Evolutionary conservation across 2,888 invertebrate species (phyloP).

Genomic region (Chymomyza procnemis): DNA sequence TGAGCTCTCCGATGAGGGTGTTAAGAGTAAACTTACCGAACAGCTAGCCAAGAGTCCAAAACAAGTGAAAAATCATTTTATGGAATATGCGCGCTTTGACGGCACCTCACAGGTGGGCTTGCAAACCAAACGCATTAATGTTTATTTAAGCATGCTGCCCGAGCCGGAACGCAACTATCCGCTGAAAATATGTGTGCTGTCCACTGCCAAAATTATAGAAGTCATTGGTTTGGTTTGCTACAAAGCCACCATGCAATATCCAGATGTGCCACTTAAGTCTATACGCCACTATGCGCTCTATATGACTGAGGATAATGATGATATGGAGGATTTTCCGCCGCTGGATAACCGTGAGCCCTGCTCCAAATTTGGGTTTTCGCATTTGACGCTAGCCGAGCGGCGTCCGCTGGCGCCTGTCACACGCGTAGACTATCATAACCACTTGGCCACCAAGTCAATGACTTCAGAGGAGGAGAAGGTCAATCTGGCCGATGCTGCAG

Average conservation of each 20-base stretch:
- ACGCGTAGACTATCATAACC: constrained; percentile 71
- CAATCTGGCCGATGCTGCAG: constrained; percentile 70
- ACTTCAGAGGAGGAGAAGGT: constrained; percentile 79
- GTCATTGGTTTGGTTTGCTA: constrained; percentile 95
- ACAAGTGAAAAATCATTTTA: constrained; percentile 90
- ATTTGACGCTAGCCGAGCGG: constrained; percentile 91
- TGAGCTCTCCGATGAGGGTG: constrained; percentile 48
- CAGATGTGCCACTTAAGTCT: constrained; percentile 82
- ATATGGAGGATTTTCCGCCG: constrained; percentile 92
- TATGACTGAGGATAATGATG: constrained; percentile 96
- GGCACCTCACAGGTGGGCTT: constrained; percentile 90
- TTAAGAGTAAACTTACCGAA: constrained; percentile 84
- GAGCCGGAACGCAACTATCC: constrained; percentile 91
- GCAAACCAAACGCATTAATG: constrained; percentile 90
- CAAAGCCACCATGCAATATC: constrained; percentile 85
- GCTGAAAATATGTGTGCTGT: constrained; percentile 87
- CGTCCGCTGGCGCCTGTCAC: constrained; percentile 71
- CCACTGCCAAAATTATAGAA: constrained; percentile 91
- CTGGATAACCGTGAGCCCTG: constrained; percentile 92
- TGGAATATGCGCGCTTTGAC: constrained; percentile 94
- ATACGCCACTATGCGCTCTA: constrained; percentile 90
- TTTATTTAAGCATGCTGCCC: constrained; percentile 92
- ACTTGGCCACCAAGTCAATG: constrained; percentile 74
- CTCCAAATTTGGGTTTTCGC: constrained; percentile 94
- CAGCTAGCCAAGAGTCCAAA: constrained; percentile 88